Percentiles rank a stretch among this genome's conserved stretches.
These are phyloP conservation scores for Dryadula phaetusa DNA, from an alignment of 2,888 invertebrate genomes.

Conservation along the genomic window DNA sequence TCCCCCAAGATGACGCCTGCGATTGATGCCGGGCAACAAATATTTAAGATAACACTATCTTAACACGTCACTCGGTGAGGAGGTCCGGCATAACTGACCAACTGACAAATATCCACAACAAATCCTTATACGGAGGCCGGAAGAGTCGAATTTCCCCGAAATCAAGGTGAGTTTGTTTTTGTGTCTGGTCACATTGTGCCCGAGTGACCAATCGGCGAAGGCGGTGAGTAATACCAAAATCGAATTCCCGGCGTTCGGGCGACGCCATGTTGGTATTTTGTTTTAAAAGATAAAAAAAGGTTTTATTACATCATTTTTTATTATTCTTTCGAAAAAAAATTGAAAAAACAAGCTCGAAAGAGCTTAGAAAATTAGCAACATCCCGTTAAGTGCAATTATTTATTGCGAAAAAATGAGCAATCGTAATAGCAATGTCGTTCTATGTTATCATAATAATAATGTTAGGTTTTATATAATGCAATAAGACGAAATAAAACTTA, in stretches of 20 bases:
- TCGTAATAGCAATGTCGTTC: neutral
- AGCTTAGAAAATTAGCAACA: slow-evolving; percentile 17
- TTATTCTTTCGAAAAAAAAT: slow-evolving; percentile 13
- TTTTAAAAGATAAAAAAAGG: slow-evolving; percentile 43
- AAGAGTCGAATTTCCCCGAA: slow-evolving; percentile 39
- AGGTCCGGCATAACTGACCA: slow-evolving; percentile 48
- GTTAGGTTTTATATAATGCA: neutral
- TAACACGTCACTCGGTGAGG: slow-evolving; percentile 52
- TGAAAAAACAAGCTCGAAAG: neutral
- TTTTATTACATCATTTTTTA: slow-evolving; percentile 26
- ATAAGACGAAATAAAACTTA: neutral
- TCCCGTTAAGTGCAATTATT: slow-evolving; percentile 10
- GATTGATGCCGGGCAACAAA: slow-evolving; percentile 50
- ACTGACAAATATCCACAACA: slow-evolving; percentile 3
- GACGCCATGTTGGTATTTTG: slow-evolving; percentile 54
- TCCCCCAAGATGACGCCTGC: slow-evolving; percentile 45
- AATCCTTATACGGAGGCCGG: slow-evolving; percentile 25
- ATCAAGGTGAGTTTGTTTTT: slow-evolving; percentile 25
- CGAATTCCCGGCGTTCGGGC: slow-evolving; percentile 50
- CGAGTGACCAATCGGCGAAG: slow-evolving; percentile 52
- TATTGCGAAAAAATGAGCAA: neutral
- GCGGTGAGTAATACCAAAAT: slow-evolving; percentile 50
- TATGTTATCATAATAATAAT: neutral
- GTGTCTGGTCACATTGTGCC: slow-evolving; percentile 46
- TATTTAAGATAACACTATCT: slow-evolving; percentile 55